Evolutionary conservation across 2,888 invertebrate species (phyloP).

Genomic region (Eledona agricola): DNA sequence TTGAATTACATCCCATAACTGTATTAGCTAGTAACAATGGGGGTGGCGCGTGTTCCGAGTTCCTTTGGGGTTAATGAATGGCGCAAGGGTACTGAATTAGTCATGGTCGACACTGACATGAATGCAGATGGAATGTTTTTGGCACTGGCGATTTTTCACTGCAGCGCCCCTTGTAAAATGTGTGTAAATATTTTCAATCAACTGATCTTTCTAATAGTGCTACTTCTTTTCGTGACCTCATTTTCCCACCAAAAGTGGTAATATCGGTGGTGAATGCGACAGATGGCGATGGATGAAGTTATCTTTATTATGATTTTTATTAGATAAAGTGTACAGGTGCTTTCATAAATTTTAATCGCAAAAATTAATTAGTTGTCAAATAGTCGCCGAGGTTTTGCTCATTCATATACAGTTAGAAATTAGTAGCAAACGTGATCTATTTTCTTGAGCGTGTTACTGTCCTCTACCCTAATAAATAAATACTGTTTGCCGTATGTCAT

Average conservation of each 20-base stretch:
- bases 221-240: constrained; percentile 8
- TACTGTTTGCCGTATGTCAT: constrained; percentile 27
- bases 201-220: constrained; percentile 17
- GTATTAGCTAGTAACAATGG: constrained; percentile 32
- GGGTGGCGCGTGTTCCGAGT: constrained; percentile 32
- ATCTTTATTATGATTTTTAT: constrained; percentile 19
- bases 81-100: constrained; percentile 26
- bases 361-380: too few species aligned
- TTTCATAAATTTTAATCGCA: constrained; percentile 20
- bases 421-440: constrained; percentile 13
- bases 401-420: too few species aligned
- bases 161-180: constrained; percentile 7
- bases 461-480: constrained; percentile 24
- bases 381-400: too few species aligned
- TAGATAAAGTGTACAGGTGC: constrained; percentile 26
- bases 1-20: constrained; percentile 34
- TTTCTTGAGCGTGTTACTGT: constrained; percentile 17
- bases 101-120: constrained; percentile 25
- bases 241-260: constrained; percentile 6
- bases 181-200: constrained; percentile 16
- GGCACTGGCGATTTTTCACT: constrained; percentile 13
- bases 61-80: constrained; percentile 35
- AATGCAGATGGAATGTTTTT: constrained; percentile 20
- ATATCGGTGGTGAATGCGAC: constrained; percentile 19
- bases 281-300: constrained; percentile 23